Evolutionary conservation across 2,888 invertebrate species (phyloP).

Genomic region (Tiliacea citrago): DNA sequence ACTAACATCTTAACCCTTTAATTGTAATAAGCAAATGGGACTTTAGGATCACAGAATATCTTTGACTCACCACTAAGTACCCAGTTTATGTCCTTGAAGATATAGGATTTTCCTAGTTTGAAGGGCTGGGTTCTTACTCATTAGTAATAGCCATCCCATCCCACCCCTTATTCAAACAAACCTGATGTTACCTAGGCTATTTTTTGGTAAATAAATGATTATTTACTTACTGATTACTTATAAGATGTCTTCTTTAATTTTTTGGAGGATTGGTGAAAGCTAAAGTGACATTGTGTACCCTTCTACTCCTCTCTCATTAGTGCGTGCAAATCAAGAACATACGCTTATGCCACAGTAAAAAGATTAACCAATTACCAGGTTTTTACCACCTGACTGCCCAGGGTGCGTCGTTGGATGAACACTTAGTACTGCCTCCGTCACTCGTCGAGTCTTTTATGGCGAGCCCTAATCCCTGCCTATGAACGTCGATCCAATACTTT

Average conservation of each 20-base stretch:
- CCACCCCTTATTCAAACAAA: too few relatives aligned
- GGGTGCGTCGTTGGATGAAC: background rate
- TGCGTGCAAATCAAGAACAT: background rate
- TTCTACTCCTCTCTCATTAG: background rate
- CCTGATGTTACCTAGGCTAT: too few relatives aligned
- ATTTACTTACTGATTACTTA: too few relatives aligned
- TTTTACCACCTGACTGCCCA: background rate
- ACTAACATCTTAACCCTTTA: conserved; percentile 16
- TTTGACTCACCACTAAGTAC: background rate
- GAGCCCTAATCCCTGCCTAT: conserved; percentile 14
- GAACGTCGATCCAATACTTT: conserved; percentile 28
- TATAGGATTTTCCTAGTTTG: too few relatives aligned
- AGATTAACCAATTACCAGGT: too few relatives aligned
- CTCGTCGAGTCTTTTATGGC: background rate
- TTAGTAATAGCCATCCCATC: too few relatives aligned
- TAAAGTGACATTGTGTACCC: background rate
- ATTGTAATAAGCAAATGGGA: conserved; percentile 13
- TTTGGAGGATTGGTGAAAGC: background rate
- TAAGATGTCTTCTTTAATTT: background rate
- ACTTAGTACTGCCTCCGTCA: background rate
- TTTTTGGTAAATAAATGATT: too few relatives aligned
- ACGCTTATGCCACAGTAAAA: background rate
- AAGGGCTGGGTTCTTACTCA: too few relatives aligned
- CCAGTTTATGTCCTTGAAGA: too few relatives aligned
- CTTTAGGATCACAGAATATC: conserved; percentile 6